Evolutionary conservation across 2,797 vertebrate species (phyloP).

Genomic region (Strix occidentalis): DNA sequence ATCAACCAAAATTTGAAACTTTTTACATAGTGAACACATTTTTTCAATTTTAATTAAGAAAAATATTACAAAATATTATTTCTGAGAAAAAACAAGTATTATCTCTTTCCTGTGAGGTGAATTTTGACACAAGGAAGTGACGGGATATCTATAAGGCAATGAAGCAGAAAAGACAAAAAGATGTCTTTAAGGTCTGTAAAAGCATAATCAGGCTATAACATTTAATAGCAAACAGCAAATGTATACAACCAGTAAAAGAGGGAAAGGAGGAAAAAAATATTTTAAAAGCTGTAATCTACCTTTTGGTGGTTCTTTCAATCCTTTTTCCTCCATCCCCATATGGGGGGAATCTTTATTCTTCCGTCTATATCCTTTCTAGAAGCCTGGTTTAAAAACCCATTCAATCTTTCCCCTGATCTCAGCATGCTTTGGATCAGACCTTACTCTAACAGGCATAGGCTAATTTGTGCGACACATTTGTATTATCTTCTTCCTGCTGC

Average conservation of each 20-base stretch:
- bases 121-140: neutral
- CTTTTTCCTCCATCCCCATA: neutral
- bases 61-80: neutral
- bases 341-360: neutral
- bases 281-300: neutral
- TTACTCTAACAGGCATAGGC: neutral
- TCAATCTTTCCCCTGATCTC: neutral
- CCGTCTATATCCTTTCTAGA: neutral
- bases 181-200: neutral
- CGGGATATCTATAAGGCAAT: neutral
- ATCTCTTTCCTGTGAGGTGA: neutral
- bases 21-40: neutral
- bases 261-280: neutral
- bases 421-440: neutral
- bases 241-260: neutral
- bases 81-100: neutral
- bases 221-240: neutral
- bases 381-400: neutral
- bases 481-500: slow-evolving; percentile 11
- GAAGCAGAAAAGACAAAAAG: neutral
- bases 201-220: neutral
- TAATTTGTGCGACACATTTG: slow-evolving; percentile 18
- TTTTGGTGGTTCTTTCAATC: neutral
- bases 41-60: neutral
- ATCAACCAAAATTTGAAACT: neutral